Conservation (phyloP, 2,797 vertebrate species). For the Mastacembelus armatus region DNA sequence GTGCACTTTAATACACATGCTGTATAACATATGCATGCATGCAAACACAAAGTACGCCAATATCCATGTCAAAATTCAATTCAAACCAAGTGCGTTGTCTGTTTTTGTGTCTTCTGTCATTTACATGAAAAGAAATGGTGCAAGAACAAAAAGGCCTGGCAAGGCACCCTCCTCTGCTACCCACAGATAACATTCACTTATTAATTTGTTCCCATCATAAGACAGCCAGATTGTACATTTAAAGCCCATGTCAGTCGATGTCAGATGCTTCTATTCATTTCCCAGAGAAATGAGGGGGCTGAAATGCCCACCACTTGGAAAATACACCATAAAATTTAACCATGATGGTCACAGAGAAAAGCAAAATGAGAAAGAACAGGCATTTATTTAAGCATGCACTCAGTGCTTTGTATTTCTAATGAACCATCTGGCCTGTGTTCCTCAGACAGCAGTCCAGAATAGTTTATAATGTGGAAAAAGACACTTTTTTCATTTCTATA, state of each 20-base stretch:
- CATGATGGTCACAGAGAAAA: constrained; percentile 42
- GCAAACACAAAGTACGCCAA: constrained; percentile 30
- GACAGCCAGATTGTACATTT: constrained; percentile 70
- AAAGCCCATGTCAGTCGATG: constrained; percentile 69
- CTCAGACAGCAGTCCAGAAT: constrained; percentile 64
- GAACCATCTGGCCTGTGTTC: constrained; percentile 69
- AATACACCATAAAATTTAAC: constrained; percentile 56
- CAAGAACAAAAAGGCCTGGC: constrained; percentile 61
- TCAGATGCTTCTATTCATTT: constrained; percentile 67
- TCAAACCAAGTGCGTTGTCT: constrained; percentile 49
- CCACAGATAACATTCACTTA: constrained; percentile 75
- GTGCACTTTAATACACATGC: constrained; percentile 29
- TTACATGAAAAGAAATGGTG: constrained; percentile 59
- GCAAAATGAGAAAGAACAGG: constrained; percentile 40
- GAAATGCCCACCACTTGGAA: constrained; percentile 55
- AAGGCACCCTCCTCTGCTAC: constrained; percentile 63
- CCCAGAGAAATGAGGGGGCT: constrained; percentile 62
- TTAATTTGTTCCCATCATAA: constrained; percentile 70
- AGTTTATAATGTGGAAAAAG: constrained; percentile 67
- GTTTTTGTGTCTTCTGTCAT: constrained; percentile 63
- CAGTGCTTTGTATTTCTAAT: constrained; percentile 71
- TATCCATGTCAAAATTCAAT: constrained; percentile 57
- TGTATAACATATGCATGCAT: constrained; percentile 29
- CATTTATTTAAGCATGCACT: constrained; percentile 65
- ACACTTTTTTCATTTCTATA: constrained; percentile 4